A percentile compares a stretch with the other conserved stretches of the same genome.
These are phyloP conservation scores for Troglohyphantes excavatus DNA, from an alignment of 2,888 invertebrate genomes.

Conservation along the genomic window DNA sequence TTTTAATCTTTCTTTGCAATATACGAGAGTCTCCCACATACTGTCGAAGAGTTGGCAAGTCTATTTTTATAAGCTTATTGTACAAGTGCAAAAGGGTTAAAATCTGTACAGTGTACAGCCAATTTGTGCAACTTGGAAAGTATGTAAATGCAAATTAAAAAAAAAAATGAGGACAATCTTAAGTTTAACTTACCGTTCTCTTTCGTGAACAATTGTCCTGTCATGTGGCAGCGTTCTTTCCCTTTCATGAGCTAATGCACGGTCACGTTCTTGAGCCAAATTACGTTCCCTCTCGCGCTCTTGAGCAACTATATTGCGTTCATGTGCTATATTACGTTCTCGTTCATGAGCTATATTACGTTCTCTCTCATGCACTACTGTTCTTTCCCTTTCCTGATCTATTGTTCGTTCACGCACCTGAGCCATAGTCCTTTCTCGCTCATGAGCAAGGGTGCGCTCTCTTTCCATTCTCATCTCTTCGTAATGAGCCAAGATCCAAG, in stretches of 20 bases:
- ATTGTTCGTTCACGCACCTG: slow-evolving; percentile 25
- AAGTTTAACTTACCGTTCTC: slow-evolving; percentile 17
- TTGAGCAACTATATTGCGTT: not conserved
- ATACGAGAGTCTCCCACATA: too few relatives aligned
- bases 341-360: not conserved
- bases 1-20: too few relatives aligned
- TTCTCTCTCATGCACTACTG: slow-evolving; percentile 32
- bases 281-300: slow-evolving; percentile 18
- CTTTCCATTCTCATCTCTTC: slow-evolving; percentile 67
- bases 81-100: too few relatives aligned
- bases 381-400: slow-evolving; percentile 23
- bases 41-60: too few relatives aligned
- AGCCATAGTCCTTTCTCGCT: slow-evolving; percentile 38
- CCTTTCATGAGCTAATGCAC: not conserved
- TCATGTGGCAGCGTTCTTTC: slow-evolving; percentile 7
- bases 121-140: too few relatives aligned
- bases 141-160: too few relatives aligned
- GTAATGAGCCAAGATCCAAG: slow-evolving; percentile 62
- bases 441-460: slow-evolving; percentile 44
- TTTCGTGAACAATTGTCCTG: slow-evolving; percentile 20
- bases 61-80: too few relatives aligned
- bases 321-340: slow-evolving; percentile 13
- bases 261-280: not conserved
- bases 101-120: too few relatives aligned
- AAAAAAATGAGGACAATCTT: too few relatives aligned